phyloP scores from a whole-genome alignment of 2,888 invertebrate genomes.

The Polymixis flavicincta region DNA sequence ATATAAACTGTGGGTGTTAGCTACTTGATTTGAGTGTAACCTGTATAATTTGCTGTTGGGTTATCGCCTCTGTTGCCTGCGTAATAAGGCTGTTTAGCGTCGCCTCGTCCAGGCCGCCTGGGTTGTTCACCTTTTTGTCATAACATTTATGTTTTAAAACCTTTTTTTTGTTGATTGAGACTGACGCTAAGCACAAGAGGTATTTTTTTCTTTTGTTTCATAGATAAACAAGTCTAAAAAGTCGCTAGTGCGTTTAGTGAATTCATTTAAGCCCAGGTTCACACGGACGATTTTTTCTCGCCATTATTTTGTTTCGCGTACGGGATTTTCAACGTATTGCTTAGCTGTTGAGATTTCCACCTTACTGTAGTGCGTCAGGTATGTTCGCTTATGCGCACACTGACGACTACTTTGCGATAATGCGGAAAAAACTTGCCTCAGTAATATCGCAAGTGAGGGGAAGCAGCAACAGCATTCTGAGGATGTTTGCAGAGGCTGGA shows the following conservation, averaged over 20 bases:
- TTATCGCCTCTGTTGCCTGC: slow-evolving; percentile 90
- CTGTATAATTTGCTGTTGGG: slow-evolving; percentile 90
- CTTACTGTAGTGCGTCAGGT: too few species aligned
- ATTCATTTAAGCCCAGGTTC: background rate
- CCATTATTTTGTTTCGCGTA: background rate
- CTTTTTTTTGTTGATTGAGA: slow-evolving; percentile 6
- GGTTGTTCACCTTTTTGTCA: slow-evolving; percentile 88
- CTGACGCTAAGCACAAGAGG: background rate
- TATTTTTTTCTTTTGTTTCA: background rate
- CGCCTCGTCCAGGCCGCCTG: slow-evolving; percentile 88
- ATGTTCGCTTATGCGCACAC: too few species aligned
- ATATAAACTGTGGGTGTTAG: slow-evolving; percentile 49
- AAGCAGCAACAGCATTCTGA: too few species aligned
- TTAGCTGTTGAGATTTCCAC: too few species aligned
- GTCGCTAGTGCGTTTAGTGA: background rate
- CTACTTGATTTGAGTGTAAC: slow-evolving; percentile 75
- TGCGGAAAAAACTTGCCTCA: too few species aligned
- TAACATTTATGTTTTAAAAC: slow-evolving; percentile 54
- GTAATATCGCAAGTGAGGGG: too few species aligned
- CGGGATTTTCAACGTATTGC: background rate
- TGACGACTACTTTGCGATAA: too few species aligned
- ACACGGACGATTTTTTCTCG: background rate
- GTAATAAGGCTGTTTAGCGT: slow-evolving; percentile 89
- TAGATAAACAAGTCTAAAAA: background rate
- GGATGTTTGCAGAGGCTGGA: too few species aligned